These are phyloP conservation scores for Epinephelus cyanopodus DNA, from an alignment of 2,113 vertebrate genomes.

Conservation along the genomic window DNA sequence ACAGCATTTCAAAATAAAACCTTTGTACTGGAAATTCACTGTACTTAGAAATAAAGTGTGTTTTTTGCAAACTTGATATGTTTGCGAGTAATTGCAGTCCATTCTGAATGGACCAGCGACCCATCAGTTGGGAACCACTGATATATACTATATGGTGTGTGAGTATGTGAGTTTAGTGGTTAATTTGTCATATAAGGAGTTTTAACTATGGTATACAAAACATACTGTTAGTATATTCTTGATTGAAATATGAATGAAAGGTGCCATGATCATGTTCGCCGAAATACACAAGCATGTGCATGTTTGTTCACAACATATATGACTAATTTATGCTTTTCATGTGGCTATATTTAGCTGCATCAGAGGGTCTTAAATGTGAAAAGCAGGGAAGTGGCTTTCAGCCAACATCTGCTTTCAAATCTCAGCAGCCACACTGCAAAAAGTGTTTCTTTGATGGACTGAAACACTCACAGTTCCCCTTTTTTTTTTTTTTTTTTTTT, in stretches of 20 bases:
- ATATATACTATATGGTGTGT: background rate
- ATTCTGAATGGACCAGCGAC: too few relatives aligned
- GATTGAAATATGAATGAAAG: conserved; percentile 1
- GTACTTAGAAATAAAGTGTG: too few relatives aligned
- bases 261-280: background rate
- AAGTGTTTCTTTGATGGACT: background rate
- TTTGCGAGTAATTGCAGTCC: too few relatives aligned
- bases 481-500: background rate
- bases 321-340: conserved; percentile 2
- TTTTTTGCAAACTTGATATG: too few relatives aligned
- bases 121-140: too few relatives aligned
- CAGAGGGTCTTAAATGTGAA: conserved; percentile 24
- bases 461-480: background rate
- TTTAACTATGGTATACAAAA: background rate
- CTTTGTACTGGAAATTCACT: too few relatives aligned
- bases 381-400: conserved; percentile 20
- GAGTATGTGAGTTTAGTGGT: background rate
- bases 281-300: background rate
- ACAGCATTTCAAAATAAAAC: too few relatives aligned
- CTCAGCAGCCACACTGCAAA: background rate
- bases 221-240: background rate
- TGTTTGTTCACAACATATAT: background rate
- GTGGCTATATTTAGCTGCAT: background rate
- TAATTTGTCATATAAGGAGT: background rate
- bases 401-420: conserved; percentile 25